Evolutionary conservation across 2,113 vertebrate species (phyloP).

Genomic region (Gasterosteus aculeatus): DNA sequence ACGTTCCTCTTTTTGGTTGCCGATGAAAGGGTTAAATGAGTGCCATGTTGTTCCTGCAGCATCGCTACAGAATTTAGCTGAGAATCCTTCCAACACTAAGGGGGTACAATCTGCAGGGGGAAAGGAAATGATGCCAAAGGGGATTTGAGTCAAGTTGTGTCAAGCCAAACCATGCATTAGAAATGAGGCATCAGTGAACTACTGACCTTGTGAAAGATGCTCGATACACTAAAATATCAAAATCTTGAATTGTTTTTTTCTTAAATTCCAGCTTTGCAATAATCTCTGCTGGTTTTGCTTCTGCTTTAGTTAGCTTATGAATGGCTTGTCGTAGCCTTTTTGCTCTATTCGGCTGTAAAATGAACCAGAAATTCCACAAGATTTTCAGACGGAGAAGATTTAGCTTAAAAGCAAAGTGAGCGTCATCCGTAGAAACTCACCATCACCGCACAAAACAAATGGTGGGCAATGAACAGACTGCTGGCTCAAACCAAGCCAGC

Average conservation of each 20-base stretch:
- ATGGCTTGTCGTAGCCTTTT: not conserved
- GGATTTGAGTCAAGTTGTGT: not conserved
- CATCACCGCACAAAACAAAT: slow-evolving; percentile 17
- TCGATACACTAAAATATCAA: not conserved
- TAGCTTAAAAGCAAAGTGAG: slow-evolving; percentile 16
- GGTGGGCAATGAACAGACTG: slow-evolving; percentile 11
- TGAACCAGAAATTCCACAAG: not conserved
- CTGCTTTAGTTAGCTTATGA: not conserved
- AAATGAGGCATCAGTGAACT: not conserved
- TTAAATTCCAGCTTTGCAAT: not conserved
- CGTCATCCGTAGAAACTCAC: slow-evolving; percentile 6
- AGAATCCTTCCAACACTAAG: not conserved
- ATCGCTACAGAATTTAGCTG: not conserved
- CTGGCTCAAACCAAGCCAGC: slow-evolving; percentile 17
- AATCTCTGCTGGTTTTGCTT: not conserved
- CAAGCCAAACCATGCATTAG: not conserved
- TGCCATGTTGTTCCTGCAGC: not conserved
- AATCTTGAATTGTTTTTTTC: not conserved
- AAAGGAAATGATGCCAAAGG: not conserved
- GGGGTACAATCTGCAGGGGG: not conserved
- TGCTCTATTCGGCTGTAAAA: not conserved
- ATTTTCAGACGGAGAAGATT: not conserved
- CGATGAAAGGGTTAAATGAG: not conserved
- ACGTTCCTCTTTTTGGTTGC: not conserved
- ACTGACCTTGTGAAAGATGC: not conserved